Evolutionary conservation across 2,888 invertebrate species (phyloP), one percentile per base, ranked within the genome.

Genomic region (Agrotis clavis): DNA sequence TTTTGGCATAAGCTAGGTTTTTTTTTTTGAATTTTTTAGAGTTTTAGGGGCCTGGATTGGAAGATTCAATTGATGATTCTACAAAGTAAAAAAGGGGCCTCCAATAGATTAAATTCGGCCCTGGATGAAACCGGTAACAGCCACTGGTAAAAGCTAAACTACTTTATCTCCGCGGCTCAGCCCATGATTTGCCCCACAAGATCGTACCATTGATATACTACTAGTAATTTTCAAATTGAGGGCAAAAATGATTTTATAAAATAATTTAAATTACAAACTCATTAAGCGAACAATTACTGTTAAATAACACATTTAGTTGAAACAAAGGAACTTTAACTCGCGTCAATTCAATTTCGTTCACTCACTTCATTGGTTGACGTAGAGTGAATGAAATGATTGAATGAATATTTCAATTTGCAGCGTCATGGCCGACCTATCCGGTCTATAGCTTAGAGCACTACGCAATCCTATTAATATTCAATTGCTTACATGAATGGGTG

Each of bases 321-420:
- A 30, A 30, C 5, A 50, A 56, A 51, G 2, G 25, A 19, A 19
- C 21, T n/a, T 21, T n/a, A 68, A n/a, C n/a, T 45, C 45, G 21
- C 48, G 5, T 45, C 41, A 45, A 75, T 60, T 41, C 11, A 50
- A 48, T 74, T 60, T 19, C 9, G 30, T 16, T 45, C 48, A 1
- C 41, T 7, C 14, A 50, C 48, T 57, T 19, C 5, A n/a, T 56
- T 41, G 7, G 1, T 3, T 11, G 18, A 35, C 14, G 35, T n/a
- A 19, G 9, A n/a, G 18, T 63, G 13, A 54, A 61, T 45, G n/a
- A 45, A 56, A 35, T 75, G 30, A 67, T 50, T 56, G 45, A 60
- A 61, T 56, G 45, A 60, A 61, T 66, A 18, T 48, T 56, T 74
- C 67, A 74, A 56, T 67, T 50, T 45, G 21, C 54, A 66, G 21